A percentile compares a stretch with the other conserved stretches of the same genome.
These are phyloP conservation scores for Oreochromis mossambicus DNA, from an alignment of 2,797 vertebrate species.

Conservation along the genomic window DNA sequence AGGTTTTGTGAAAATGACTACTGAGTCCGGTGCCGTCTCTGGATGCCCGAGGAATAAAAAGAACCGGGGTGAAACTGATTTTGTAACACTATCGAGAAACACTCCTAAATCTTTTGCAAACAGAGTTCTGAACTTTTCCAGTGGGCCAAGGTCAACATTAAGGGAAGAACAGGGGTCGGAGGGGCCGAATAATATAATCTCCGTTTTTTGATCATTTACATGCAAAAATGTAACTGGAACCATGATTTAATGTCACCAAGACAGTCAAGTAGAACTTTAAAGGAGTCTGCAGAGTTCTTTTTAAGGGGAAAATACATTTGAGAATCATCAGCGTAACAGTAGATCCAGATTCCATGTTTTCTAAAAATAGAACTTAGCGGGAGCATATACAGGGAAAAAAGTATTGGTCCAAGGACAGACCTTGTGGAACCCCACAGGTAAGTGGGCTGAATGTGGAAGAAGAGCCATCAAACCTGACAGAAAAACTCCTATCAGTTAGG, in stretches of 20 bases:
- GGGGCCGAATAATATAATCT: neutral
- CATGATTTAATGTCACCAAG: neutral
- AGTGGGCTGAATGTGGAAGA: neutral
- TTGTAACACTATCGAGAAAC: neutral
- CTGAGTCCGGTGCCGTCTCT: too few relatives aligned
- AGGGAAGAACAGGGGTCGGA: neutral
- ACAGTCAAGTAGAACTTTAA: neutral
- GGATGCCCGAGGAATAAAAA: too few relatives aligned
- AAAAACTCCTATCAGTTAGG: neutral
- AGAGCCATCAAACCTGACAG: neutral
- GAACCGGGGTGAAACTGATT: too few relatives aligned
- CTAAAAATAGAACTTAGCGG: neutral
- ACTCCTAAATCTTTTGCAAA: fast-evolving
- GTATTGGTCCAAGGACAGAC: neutral
- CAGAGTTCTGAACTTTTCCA: neutral
- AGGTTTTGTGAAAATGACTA: too few relatives aligned
- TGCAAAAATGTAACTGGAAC: too few relatives aligned
- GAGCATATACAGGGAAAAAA: neutral
- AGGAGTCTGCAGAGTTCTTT: neutral
- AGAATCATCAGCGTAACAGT: neutral
- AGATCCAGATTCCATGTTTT: neutral
- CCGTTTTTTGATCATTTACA: too few relatives aligned
- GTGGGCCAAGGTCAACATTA: neutral
- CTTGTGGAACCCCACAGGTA: neutral
- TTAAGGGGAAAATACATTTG: neutral